A percentile compares a stretch with the other conserved stretches of the same genome.
These are phyloP conservation scores for Sebastes vulpes DNA, from an alignment of 2,797 vertebrate species.

Conservation along the genomic window DNA sequence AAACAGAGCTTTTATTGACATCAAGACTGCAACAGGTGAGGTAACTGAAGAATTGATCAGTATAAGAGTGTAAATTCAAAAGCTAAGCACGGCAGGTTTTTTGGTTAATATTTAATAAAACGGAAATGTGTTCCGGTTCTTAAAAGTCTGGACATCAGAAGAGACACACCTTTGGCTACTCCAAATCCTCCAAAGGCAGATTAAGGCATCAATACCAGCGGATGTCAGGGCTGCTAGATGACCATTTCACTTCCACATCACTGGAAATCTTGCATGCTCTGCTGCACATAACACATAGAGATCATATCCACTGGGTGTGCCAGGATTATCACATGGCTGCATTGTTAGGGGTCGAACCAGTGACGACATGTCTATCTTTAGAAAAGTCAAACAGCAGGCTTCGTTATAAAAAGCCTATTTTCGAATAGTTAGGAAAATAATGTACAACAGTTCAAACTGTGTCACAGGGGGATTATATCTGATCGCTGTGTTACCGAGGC, in stretches of 20 bases:
- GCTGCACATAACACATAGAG: neutral
- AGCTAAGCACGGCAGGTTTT: neutral
- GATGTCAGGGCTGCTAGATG: neutral
- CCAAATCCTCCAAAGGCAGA: slow-evolving; percentile 25
- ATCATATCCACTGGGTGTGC: too few species aligned
- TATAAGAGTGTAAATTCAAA: slow-evolving; percentile 11
- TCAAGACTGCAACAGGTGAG: slow-evolving; percentile 44
- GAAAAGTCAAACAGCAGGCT: neutral
- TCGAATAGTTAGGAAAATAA: neutral
- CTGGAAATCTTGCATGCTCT: neutral
- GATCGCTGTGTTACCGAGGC: neutral
- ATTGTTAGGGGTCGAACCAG: too few species aligned
- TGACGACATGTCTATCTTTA: neutral
- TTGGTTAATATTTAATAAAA: slow-evolving; percentile 7
- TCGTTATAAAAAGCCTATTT: neutral
- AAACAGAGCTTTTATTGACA: slow-evolving; percentile 45
- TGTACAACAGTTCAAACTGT: neutral
- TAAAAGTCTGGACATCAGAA: neutral
- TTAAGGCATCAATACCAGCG: slow-evolving; percentile 17
- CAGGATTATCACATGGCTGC: too few species aligned
- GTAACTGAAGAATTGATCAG: slow-evolving; percentile 40
- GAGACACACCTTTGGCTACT: neutral
- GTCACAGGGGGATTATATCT: slow-evolving; percentile 4
- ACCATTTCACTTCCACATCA: slow-evolving; percentile 32
- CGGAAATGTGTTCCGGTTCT: neutral